phyloP scores from a whole-genome alignment of 2,113 vertebrate genomes.

The Protobothrops mucrosquamatus region DNA sequence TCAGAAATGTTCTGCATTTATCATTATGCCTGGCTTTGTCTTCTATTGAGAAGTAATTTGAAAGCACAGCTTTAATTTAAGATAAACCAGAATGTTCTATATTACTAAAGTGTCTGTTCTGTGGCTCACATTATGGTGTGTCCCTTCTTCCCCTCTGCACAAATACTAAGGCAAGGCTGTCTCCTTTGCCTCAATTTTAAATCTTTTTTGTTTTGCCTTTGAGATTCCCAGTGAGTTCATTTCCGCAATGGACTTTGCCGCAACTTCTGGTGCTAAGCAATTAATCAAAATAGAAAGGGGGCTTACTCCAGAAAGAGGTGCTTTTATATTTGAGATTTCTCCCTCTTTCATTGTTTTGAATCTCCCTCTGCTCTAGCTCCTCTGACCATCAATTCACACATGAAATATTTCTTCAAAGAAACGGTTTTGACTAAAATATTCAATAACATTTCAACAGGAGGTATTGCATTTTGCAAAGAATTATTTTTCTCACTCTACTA shows the following conservation, averaged over 20 bases:
- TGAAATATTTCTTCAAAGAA: constrained; percentile 44
- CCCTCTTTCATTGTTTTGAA: constrained; percentile 41
- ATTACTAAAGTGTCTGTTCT: background rate
- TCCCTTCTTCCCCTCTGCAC: background rate
- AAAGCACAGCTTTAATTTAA: background rate
- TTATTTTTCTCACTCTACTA: background rate
- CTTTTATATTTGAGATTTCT: constrained; percentile 29
- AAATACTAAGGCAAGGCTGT: constrained; percentile 1
- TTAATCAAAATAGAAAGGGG: constrained; percentile 46
- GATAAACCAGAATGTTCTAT: constrained; percentile 1
- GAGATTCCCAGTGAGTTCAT: constrained; percentile 41
- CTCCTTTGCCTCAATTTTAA: constrained; percentile 26
- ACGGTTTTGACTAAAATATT: constrained; percentile 25
- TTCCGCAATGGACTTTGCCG: constrained; percentile 19
- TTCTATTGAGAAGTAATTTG: background rate
- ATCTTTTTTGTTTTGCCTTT: constrained; percentile 35
- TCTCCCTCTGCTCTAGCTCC: constrained; percentile 23
- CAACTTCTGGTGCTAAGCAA: constrained; percentile 47
- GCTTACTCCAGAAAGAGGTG: constrained; percentile 14
- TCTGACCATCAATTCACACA: constrained; percentile 41
- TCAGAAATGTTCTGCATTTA: background rate
- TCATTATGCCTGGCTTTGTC: background rate
- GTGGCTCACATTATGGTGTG: background rate
- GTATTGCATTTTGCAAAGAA: constrained; percentile 6
- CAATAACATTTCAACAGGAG: background rate